phyloP scores from a whole-genome alignment of 2,113 vertebrate species.

The Platysteira castanea region DNA sequence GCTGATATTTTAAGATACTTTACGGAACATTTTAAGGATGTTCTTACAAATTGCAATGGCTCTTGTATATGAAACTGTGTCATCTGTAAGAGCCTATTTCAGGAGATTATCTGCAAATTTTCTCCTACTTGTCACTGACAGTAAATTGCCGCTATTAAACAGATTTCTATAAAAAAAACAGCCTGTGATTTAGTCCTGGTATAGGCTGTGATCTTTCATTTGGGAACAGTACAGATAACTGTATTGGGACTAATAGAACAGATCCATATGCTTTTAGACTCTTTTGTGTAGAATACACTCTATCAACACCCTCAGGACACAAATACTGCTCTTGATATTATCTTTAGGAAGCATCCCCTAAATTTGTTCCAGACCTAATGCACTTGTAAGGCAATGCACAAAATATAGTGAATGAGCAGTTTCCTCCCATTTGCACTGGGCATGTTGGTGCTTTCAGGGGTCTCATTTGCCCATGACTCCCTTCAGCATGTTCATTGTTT shows the following conservation, averaged over 20 bases:
- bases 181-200: background rate
- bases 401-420: background rate
- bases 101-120: conserved; percentile 23
- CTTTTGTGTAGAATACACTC: background rate
- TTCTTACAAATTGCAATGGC: background rate
- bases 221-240: background rate
- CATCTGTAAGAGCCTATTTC: background rate
- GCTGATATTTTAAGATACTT: conserved; percentile 7
- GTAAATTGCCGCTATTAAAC: conserved; percentile 13
- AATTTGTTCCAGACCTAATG: background rate
- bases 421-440: background rate
- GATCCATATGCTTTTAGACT: background rate
- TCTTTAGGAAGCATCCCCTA: background rate
- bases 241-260: background rate
- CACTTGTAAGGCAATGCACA: background rate
- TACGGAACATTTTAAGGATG: background rate
- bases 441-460: background rate
- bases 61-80: background rate
- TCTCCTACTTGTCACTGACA: background rate
- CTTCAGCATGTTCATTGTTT: background rate
- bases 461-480: background rate
- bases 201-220: background rate
- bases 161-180: background rate
- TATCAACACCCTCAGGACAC: background rate
- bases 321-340: background rate